These are phyloP conservation scores for Lordiphosa andalusiaca DNA, from an alignment of 2,888 invertebrate genomes.

Conservation along the genomic window DNA sequence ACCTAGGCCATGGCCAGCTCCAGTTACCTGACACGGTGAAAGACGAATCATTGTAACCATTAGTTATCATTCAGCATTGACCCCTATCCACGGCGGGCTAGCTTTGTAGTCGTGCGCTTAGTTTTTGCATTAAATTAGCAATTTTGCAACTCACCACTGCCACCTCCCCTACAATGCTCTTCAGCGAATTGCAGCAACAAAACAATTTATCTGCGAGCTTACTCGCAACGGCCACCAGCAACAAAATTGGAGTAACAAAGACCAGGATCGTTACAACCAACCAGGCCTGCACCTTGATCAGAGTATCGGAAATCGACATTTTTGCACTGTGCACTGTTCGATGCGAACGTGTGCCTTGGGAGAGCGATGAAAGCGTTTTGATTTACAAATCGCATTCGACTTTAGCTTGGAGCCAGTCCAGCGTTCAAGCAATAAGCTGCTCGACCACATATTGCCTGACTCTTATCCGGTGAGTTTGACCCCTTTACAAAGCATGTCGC, in stretches of 20 bases:
- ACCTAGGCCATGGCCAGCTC: slow-evolving; percentile 79
- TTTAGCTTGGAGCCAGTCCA: neutral
- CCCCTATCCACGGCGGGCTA: neutral
- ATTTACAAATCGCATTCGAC: slow-evolving; percentile 8
- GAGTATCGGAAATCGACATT: slow-evolving; percentile 13
- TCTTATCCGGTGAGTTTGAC: no score
- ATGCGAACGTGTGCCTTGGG: slow-evolving; percentile 7
- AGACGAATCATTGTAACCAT: no score
- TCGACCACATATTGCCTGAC: slow-evolving; percentile 1
- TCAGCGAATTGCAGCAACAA: slow-evolving; percentile 1
- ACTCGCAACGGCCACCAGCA: slow-evolving; percentile 29
- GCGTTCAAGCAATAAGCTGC: neutral
- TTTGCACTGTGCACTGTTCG: neutral
- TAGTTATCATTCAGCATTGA: neutral
- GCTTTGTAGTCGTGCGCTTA: neutral
- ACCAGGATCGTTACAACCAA: slow-evolving; percentile 4
- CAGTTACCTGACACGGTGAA: slow-evolving; percentile 74
- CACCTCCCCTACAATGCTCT: slow-evolving; percentile 48
- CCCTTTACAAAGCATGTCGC: neutral
- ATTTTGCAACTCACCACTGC: slow-evolving; percentile 57
- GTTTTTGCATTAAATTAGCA: neutral
- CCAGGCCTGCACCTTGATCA: slow-evolving; percentile 14
- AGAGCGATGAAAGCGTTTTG: slow-evolving; percentile 22
- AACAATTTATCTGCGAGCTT: slow-evolving; percentile 11
- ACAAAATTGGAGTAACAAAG: slow-evolving; percentile 29